Percentiles rank a stretch among this genome's conserved stretches.
Conservation (phyloP, 1,140 invertebrate species). For the Psix sp. region DNA sequence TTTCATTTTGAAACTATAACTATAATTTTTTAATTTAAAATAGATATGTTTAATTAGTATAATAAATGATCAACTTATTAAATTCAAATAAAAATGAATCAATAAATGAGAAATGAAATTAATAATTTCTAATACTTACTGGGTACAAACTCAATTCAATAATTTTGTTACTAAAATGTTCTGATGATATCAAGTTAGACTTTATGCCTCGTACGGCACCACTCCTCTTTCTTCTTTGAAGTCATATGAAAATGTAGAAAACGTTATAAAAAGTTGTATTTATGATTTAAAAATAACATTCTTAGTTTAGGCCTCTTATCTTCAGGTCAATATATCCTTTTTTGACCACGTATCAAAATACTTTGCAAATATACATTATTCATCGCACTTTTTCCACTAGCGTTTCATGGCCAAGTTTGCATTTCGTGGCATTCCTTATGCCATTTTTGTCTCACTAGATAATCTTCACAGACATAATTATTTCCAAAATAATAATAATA, state of each 20-base stretch:
- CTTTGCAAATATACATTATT: conserved; percentile 34
- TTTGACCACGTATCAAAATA: conserved; percentile 16
- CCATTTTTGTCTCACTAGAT: too few relatives aligned
- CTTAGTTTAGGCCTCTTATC: conserved; percentile 34
- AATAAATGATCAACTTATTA: too few relatives aligned
- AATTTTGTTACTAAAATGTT: too few relatives aligned
- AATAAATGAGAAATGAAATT: too few relatives aligned
- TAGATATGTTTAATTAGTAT: too few relatives aligned
- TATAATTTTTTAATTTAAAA: too few relatives aligned
- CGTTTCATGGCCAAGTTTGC: conserved; percentile 12
- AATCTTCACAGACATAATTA: too few relatives aligned
- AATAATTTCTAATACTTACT: too few relatives aligned
- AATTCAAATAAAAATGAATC: too few relatives aligned
- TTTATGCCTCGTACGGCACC: conserved; percentile 14
- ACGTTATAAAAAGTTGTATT: conserved; percentile 46
- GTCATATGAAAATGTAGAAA: conserved; percentile 51
- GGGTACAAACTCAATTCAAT: too few relatives aligned
- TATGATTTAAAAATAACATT: conserved; percentile 44
- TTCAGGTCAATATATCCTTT: conserved; percentile 12
- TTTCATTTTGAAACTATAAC: too few relatives aligned
- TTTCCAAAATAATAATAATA: background rate
- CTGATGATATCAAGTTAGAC: conserved; percentile 21
- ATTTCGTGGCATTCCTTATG: conserved; percentile 7
- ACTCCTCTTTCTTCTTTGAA: background rate
- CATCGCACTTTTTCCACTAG: conserved; percentile 43